phyloP scores from a whole-genome alignment of 2,113 vertebrate genomes.

The Reinhardtius hippoglossoides region DNA sequence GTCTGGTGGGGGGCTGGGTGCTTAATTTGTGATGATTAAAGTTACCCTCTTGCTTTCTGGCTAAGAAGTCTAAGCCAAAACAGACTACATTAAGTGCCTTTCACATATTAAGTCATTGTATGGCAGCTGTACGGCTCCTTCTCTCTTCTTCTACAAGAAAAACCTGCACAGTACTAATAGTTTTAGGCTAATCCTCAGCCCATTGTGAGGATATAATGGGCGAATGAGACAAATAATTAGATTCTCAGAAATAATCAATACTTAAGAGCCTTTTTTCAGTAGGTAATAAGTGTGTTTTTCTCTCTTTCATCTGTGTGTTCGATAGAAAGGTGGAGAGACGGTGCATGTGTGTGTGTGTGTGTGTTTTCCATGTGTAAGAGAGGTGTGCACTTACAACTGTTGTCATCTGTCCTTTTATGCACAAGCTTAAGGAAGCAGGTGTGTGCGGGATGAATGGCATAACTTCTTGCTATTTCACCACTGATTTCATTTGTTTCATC shows the following conservation, averaged over 20 bases:
- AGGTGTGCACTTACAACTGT: no score
- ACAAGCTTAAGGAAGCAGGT: conserved; percentile 6
- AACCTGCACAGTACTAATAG: conserved; percentile 30
- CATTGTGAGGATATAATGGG: conserved; percentile 33
- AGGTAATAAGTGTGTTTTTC: background rate
- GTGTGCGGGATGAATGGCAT: conserved; percentile 1
- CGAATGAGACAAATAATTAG: conserved; percentile 33
- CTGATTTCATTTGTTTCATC: conserved; percentile 21
- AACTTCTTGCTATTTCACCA: conserved; percentile 1
- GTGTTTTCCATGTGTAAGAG: conserved; percentile 1
- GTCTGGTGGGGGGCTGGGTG: conserved; percentile 1
- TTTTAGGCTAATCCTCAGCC: conserved; percentile 41
- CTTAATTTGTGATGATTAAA: conserved; percentile 42
- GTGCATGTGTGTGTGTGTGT: background rate
- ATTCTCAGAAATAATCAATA: conserved; percentile 4
- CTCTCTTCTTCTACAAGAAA: conserved; percentile 4
- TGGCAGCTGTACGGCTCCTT: background rate
- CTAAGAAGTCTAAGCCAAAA: conserved; percentile 23
- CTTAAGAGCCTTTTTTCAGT: conserved; percentile 22
- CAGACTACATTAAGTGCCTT: conserved; percentile 4
- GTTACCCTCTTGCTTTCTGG: conserved; percentile 17
- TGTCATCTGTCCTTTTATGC: conserved; percentile 4
- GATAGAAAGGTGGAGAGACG: background rate
- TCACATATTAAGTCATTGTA: conserved; percentile 35
- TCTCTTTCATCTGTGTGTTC: background rate